Evolutionary conservation across 2,888 invertebrate species (phyloP).

Genomic region (Protophormia terraenovae): DNA sequence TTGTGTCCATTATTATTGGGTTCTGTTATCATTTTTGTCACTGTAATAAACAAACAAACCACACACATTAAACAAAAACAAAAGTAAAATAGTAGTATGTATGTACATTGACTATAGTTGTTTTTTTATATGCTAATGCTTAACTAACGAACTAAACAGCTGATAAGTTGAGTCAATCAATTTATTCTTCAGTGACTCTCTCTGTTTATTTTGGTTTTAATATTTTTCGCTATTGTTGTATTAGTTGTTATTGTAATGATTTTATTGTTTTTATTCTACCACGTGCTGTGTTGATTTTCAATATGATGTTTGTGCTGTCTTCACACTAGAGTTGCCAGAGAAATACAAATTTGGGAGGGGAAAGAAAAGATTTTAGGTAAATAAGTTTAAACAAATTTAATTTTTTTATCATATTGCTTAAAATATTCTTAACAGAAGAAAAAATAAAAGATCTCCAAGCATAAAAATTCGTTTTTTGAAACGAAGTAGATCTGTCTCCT

Average conservation of each 20-base stretch:
- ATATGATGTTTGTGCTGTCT: neutral
- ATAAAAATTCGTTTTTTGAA: no score
- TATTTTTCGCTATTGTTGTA: neutral
- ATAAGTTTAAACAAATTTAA: no score
- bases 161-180: conserved; percentile 53
- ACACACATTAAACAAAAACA: neutral
- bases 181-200: conserved; percentile 33
- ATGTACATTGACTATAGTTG: neutral
- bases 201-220: conserved; percentile 50
- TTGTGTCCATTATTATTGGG: neutral
- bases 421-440: no score
- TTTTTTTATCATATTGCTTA: no score
- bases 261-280: conserved; percentile 19
- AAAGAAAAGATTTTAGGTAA: no score
- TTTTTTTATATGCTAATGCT: neutral
- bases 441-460: no score
- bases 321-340: conserved; percentile 15
- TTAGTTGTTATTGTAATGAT: neutral
- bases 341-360: no score
- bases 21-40: conserved; percentile 9
- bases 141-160: conserved; percentile 28
- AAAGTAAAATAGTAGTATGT: neutral
- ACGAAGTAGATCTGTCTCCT: no score
- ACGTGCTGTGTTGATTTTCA: conserved; percentile 42
- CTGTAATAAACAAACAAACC: neutral